These are phyloP conservation scores for Lasioglossum oenotherae DNA, from an alignment of 2,888 invertebrate species.

Conservation along the genomic window DNA sequence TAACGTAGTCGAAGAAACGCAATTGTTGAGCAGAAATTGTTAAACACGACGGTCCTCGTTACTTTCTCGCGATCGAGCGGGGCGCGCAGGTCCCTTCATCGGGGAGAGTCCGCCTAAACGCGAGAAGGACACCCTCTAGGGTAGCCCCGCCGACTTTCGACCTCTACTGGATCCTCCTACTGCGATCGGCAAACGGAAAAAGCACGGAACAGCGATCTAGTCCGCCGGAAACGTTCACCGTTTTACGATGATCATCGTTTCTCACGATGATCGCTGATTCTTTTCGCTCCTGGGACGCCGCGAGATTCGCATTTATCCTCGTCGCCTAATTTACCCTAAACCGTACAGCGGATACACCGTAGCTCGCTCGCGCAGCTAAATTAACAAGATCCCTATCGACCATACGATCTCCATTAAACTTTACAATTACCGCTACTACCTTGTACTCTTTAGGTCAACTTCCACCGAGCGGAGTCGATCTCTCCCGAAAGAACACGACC, in stretches of 20 bases:
- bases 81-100: neutral
- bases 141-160: neutral
- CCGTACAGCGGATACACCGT: neutral
- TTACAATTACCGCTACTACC: slow-evolving; percentile 31
- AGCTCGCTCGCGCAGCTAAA: neutral
- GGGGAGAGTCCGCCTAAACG: neutral
- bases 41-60: neutral
- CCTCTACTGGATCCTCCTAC: neutral
- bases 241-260: neutral
- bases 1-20: slow-evolving; percentile 28
- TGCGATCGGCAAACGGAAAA: slow-evolving; percentile 17
- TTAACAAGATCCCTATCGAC: slow-evolving; percentile 23
- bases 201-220: slow-evolving; percentile 7
- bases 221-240: neutral
- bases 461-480: slow-evolving; percentile 22
- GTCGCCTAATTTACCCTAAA: slow-evolving; percentile 17
- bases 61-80: neutral
- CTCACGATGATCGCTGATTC: neutral
- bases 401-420: neutral
- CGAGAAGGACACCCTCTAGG: neutral
- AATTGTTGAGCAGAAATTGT: slow-evolving; percentile 38
- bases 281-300: neutral
- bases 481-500: neutral
- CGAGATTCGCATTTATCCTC: slow-evolving; percentile 4
- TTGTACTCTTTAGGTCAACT: slow-evolving; percentile 42